phyloP scores from a whole-genome alignment of 2,797 vertebrate species.

The Poecilia wingei region DNA sequence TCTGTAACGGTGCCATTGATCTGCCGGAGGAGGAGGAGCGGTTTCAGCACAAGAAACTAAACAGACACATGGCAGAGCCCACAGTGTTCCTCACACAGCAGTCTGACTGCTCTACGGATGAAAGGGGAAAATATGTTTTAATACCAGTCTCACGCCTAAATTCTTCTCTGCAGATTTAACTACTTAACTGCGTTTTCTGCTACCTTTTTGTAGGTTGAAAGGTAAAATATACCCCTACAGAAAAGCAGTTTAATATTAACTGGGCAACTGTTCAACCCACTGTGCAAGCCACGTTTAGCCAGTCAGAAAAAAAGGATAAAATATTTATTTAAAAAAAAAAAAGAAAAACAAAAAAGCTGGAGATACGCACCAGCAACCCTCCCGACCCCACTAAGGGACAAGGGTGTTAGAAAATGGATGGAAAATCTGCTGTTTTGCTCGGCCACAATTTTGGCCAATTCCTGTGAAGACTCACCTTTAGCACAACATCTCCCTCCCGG shows the following conservation, averaged over 20 bases:
- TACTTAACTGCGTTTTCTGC: constrained; percentile 8
- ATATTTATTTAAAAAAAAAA: neutral
- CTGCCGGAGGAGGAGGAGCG: constrained; percentile 66
- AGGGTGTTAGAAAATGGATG: too few relatives aligned
- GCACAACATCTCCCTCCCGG: constrained; percentile 96
- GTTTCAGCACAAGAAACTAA: constrained; percentile 31
- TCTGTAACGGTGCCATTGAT: constrained; percentile 99
- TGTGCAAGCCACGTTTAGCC: constrained; percentile 23
- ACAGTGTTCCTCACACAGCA: neutral
- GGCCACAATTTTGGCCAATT: neutral
- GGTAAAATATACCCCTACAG: constrained; percentile 11
- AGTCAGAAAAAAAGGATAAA: constrained; percentile 11
- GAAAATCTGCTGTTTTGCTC: neutral
- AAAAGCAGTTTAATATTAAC: constrained; percentile 36
- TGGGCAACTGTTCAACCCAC: constrained; percentile 47
- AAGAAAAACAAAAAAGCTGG: too few relatives aligned
- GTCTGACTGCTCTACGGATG: neutral
- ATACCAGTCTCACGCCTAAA: neutral
- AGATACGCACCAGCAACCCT: too few relatives aligned
- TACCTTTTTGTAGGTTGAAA: neutral
- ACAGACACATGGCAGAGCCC: neutral
- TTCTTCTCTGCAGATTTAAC: neutral
- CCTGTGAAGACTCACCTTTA: constrained; percentile 85
- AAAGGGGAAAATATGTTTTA: neutral
- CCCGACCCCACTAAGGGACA: too few relatives aligned